These are phyloP conservation scores for Lepisosteus oculatus DNA, from an alignment of 2,113 vertebrate species.

Conservation along the genomic window DNA sequence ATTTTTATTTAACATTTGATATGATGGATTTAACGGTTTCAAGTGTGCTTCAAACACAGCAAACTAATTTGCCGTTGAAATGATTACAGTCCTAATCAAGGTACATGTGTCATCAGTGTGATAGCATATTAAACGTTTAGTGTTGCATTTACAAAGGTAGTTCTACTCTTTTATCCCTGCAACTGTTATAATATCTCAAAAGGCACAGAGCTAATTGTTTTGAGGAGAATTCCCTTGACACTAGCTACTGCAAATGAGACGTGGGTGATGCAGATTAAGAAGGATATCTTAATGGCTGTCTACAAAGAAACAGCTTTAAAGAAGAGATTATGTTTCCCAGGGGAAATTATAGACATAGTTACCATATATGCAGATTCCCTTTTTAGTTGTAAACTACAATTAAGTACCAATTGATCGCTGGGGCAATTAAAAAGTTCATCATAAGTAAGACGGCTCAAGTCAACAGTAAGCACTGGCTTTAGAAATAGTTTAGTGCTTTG, in stretches of 20 bases:
- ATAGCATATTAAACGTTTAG: neutral
- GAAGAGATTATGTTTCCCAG: neutral
- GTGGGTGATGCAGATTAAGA: neutral
- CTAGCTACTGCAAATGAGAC: neutral
- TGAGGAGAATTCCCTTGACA: neutral
- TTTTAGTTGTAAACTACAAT: neutral
- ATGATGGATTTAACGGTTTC: too few relatives aligned
- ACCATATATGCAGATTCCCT: neutral
- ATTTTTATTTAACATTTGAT: too few relatives aligned
- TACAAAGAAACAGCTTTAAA: neutral
- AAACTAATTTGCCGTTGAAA: too few relatives aligned
- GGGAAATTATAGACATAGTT: neutral
- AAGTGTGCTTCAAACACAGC: too few relatives aligned
- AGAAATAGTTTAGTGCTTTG: neutral
- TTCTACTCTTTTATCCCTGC: neutral
- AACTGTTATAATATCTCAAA: neutral
- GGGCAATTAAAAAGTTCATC: constrained; percentile 8
- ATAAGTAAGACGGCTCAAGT: neutral
- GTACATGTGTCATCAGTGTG: neutral
- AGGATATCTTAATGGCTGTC: neutral
- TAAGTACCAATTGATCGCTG: neutral
- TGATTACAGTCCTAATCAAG: neutral
- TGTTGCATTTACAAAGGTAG: neutral
- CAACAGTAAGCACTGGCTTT: neutral
- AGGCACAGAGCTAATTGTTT: constrained; percentile 9